Percentiles rank a stretch among this genome's conserved stretches.
These are phyloP conservation scores for Ridgeia piscesae DNA, from an alignment of 1,140 invertebrate genomes.

Conservation along the genomic window DNA sequence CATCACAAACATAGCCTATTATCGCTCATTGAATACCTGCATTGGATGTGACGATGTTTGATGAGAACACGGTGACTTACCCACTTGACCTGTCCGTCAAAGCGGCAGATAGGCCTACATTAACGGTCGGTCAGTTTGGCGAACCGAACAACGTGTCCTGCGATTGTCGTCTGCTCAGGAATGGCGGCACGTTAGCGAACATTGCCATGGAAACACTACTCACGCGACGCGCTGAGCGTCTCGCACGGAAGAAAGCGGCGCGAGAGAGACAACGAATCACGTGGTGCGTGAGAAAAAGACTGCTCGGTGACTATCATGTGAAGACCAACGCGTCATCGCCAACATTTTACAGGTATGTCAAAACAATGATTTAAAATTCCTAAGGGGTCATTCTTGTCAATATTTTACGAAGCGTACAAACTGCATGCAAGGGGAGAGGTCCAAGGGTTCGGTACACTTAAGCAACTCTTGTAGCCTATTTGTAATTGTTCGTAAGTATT, in stretches of 20 bases:
- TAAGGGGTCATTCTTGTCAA: too few relatives aligned
- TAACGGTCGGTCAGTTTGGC: background rate
- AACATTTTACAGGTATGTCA: background rate
- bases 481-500: too few relatives aligned
- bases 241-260: background rate
- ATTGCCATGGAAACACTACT: background rate
- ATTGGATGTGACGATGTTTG: background rate
- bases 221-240: background rate
- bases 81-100: background rate
- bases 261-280: background rate
- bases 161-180: background rate
- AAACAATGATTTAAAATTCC: background rate
- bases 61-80: background rate
- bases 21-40: background rate
- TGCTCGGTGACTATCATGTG: background rate
- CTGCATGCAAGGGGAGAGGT: too few relatives aligned
- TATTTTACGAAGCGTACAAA: too few relatives aligned
- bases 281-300: background rate
- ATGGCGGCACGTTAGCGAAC: background rate
- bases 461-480: too few relatives aligned
- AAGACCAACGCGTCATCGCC: background rate
- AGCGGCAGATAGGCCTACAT: background rate
- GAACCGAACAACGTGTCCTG: background rate
- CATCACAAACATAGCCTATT: background rate
- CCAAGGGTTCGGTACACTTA: too few relatives aligned